Percentiles rank a stretch among this genome's conserved stretches.
Evolutionary conservation across 2,113 vertebrate species (phyloP).

Genomic region (Phaethon lepturus): DNA sequence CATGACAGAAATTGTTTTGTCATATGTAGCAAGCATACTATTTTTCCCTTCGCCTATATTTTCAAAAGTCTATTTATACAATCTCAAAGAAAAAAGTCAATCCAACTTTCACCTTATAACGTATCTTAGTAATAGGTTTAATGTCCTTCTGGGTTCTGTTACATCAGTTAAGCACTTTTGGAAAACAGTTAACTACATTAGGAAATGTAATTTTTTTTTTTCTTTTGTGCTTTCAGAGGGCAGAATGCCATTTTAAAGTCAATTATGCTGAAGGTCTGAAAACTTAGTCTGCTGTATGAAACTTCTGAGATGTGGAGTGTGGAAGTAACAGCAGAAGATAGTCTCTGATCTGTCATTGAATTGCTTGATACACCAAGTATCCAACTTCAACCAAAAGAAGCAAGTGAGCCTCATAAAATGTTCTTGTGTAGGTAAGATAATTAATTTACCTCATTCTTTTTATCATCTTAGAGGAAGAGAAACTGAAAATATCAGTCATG

Average conservation of each 20-base stretch:
- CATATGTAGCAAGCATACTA: background rate
- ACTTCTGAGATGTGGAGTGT: background rate
- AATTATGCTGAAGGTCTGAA: background rate
- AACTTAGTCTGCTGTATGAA: background rate
- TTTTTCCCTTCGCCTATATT: background rate
- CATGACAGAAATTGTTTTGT: background rate
- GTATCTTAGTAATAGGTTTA: background rate
- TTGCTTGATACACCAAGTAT: constrained; percentile 7
- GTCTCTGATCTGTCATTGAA: background rate
- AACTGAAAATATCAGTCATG: background rate
- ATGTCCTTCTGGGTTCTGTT: background rate
- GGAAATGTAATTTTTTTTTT: background rate
- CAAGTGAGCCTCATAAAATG: background rate
- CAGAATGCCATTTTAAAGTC: constrained; percentile 22
- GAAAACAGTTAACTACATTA: background rate
- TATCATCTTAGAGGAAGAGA: constrained; percentile 46
- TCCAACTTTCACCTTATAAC: background rate
- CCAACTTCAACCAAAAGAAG: background rate
- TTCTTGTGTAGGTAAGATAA: constrained; percentile 53
- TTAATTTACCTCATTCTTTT: constrained; percentile 51
- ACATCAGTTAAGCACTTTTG: background rate
- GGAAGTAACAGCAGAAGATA: background rate
- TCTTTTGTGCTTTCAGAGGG: background rate
- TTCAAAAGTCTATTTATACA: background rate
- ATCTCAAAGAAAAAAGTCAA: background rate